phyloP scores from a whole-genome alignment of 2,888 invertebrate species.

The Scrobipalpa atriplicella region DNA sequence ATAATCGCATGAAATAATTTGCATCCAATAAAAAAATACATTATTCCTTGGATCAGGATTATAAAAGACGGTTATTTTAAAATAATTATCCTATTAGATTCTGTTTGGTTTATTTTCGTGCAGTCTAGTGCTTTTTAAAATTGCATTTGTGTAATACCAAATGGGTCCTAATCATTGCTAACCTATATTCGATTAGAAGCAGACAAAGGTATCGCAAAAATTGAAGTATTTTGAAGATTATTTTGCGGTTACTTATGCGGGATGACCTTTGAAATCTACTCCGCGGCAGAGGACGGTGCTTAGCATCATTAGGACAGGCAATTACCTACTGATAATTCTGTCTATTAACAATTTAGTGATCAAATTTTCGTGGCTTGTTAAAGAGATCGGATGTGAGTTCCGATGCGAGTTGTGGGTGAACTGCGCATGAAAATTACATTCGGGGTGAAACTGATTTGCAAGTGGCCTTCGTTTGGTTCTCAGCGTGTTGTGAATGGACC shows the following conservation, averaged over 20 bases:
- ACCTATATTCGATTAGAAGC: background rate
- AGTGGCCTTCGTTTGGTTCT: background rate
- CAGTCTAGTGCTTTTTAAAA: too few species aligned
- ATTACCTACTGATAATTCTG: constrained; percentile 23
- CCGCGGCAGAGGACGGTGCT: constrained; percentile 20
- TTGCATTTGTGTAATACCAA: too few species aligned
- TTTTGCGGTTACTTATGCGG: constrained; percentile 19
- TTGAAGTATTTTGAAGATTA: constrained; percentile 23
- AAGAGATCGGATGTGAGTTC: background rate
- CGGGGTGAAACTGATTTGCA: background rate
- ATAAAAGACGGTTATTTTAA: too few species aligned
- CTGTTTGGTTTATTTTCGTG: too few species aligned
- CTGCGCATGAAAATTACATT: background rate
- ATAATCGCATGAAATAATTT: background rate
- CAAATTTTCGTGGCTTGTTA: constrained; percentile 13
- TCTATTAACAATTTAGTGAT: constrained; percentile 26
- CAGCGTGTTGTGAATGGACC: background rate
- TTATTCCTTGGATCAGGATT: too few species aligned
- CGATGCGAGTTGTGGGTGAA: background rate
- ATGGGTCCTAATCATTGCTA: too few species aligned
- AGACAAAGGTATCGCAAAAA: constrained; percentile 26
- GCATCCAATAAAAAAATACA: background rate
- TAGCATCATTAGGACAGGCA: constrained; percentile 23
- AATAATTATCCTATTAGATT: too few species aligned
- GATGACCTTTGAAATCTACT: constrained; percentile 27